Conservation (phyloP, 2,888 invertebrate genomes). For the Rotaria macrura region DNA sequence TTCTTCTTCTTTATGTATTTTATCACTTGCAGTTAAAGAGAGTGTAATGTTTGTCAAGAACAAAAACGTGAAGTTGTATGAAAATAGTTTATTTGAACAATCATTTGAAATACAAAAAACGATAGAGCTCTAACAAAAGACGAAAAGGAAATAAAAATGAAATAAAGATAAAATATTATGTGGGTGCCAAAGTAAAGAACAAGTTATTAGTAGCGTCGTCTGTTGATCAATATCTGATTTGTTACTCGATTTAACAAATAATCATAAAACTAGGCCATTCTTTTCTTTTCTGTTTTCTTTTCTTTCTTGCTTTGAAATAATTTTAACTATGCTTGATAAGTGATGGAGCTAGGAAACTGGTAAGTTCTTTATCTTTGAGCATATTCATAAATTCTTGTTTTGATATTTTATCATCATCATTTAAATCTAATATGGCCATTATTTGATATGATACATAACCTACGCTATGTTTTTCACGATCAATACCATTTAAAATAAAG, state of each 20-base stretch:
- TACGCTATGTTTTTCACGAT: slow-evolving; percentile 5
- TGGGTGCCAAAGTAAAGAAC: neutral
- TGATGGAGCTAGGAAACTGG: neutral
- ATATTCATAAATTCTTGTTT: slow-evolving; percentile 21
- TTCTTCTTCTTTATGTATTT: neutral
- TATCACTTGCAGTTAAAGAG: too few relatives aligned
- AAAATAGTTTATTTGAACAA: neutral
- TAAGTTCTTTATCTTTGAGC: slow-evolving; percentile 9
- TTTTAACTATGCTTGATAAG: neutral
- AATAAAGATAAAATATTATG: neutral
- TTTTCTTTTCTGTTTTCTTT: too few relatives aligned
- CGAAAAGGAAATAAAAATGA: neutral
- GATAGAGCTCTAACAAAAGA: neutral
- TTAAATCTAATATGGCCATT: slow-evolving; percentile 17
- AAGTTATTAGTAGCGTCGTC: neutral
- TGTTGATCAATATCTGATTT: neutral
- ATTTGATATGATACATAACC: neutral
- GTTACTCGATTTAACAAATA: neutral
- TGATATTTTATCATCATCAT: slow-evolving; percentile 18
- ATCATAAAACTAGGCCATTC: neutral
- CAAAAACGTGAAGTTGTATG: neutral
- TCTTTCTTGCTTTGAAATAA: neutral
- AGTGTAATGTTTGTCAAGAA: too few relatives aligned
- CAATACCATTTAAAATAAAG: neutral
- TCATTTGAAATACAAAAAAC: too few relatives aligned